Evolutionary conservation across 2,888 invertebrate species (phyloP), one percentile per base, ranked within the genome.

Genomic region (Cyclophora albipunctata): DNA sequence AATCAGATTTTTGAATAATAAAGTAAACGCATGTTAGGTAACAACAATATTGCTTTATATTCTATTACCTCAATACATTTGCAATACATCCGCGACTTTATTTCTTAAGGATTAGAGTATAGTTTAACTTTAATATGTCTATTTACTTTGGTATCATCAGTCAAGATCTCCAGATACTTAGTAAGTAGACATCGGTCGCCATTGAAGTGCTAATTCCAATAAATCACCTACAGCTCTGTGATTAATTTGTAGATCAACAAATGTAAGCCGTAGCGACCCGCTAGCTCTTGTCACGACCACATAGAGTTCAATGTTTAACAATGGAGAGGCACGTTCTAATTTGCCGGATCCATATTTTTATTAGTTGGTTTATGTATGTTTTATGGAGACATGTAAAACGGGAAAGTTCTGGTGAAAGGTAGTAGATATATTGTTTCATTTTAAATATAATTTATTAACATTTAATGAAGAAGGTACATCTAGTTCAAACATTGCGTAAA

Each of bases 371-470:
- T 77, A 78, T 74, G 65, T 70, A 55, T 63, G 57, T 69, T 71
- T 75, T 70, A 68, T 67, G 62, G 68, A 65, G 63, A 65, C 61
- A 62, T 60, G 62, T 78, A 71, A 78, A 78, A 78, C 78, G 72
- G 71, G 75, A 81, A 80, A 81, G 79, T 74, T 43, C 65, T 66
- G 63, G 76, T 67, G 74, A 78, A 76, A 78, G 74, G 74, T 73
- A 67, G 63, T 57, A 34, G 68, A 75, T 73, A 74, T 73, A 76
- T 75, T 75, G 77, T 73, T 67, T 67, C 57, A 64, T 62, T 68
- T 58, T 52, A 57, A 63, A 60, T 51, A 60, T 54, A 59, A 59
- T 69, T 64, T 68, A 64, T 69, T 59, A 58, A 54, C 58, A 59
- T 68, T 62, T 68, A 69, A 71, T 71, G 60, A 63, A 64, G 61